phyloP scores from a whole-genome alignment of 1,140 invertebrate species.

The Zaprionus gabonicus region DNA sequence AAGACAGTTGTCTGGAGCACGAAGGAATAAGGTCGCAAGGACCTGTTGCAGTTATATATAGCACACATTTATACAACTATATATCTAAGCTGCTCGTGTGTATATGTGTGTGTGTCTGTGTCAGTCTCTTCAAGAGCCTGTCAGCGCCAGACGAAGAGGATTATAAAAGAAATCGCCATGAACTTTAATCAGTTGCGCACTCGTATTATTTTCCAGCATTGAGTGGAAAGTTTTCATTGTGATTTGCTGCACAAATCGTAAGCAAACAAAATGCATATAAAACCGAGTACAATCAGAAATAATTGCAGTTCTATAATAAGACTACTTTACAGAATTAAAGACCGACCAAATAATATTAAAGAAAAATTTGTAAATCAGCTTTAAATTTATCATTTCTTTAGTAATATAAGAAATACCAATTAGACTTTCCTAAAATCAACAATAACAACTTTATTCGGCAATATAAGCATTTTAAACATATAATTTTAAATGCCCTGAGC shows the following conservation, averaged over 20 bases:
- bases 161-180: neutral
- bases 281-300: neutral
- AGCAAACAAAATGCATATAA: constrained; percentile 1
- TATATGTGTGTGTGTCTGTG: neutral
- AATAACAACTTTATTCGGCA: neutral
- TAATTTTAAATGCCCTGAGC: too few species aligned
- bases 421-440: neutral
- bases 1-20: neutral
- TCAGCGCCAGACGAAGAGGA: constrained; percentile 11
- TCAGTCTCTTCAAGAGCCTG: constrained; percentile 9
- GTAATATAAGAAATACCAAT: neutral
- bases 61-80: neutral
- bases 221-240: neutral
- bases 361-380: neutral
- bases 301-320: neutral
- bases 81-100: neutral
- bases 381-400: too few species aligned
- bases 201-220: neutral
- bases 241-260: neutral
- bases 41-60: constrained; percentile 27
- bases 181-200: constrained; percentile 24
- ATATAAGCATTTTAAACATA: neutral
- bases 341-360: neutral
- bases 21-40: neutral
- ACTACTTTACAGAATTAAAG: neutral